Evolutionary conservation across 1,140 invertebrate genomes (phyloP).

Genomic region (Trichogramma pretiosum): DNA sequence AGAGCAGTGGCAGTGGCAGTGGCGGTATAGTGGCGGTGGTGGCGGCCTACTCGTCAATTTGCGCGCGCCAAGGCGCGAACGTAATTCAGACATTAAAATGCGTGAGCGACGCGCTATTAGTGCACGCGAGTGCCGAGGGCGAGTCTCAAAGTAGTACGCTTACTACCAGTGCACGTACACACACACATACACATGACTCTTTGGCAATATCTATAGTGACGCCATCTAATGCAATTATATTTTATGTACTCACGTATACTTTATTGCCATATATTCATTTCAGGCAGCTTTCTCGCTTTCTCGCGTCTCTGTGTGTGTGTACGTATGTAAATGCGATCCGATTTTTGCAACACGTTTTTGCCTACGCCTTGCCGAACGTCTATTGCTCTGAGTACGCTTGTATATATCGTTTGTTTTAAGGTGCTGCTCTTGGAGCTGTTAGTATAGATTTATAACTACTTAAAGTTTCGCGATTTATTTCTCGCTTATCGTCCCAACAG

Average conservation of each 20-base stretch:
- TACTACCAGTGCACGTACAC: too few species aligned
- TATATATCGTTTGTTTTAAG: slow-evolving; percentile 10
- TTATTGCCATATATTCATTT: not conserved
- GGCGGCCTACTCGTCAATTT: slow-evolving; percentile 33
- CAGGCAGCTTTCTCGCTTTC: slow-evolving; percentile 1
- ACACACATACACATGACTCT: too few species aligned
- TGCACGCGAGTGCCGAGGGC: slow-evolving; percentile 30
- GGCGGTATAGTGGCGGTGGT: too few species aligned
- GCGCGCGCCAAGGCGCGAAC: slow-evolving; percentile 39
- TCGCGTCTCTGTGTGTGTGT: slow-evolving; percentile 9
- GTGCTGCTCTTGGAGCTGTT: slow-evolving; percentile 22
- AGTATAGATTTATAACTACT: slow-evolving; percentile 48
- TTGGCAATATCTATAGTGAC: slow-evolving; percentile 36
- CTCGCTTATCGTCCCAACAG: slow-evolving; percentile 44
- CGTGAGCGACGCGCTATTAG: slow-evolving; percentile 37
- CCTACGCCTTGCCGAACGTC: not conserved
- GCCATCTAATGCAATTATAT: slow-evolving; percentile 46
- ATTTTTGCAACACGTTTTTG: not conserved
- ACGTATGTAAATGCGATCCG: slow-evolving; percentile 14
- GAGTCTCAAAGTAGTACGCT: too few species aligned
- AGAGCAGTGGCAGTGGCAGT: too few species aligned
- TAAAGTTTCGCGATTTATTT: slow-evolving; percentile 48
- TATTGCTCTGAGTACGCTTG: not conserved
- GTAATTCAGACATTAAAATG: slow-evolving; percentile 47
- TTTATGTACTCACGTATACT: slow-evolving; percentile 42